A percentile compares a stretch with the other conserved stretches of the same genome.
Conservation (phyloP, 2,888 invertebrate genomes). For the Synanthedon vespiformis region DNA sequence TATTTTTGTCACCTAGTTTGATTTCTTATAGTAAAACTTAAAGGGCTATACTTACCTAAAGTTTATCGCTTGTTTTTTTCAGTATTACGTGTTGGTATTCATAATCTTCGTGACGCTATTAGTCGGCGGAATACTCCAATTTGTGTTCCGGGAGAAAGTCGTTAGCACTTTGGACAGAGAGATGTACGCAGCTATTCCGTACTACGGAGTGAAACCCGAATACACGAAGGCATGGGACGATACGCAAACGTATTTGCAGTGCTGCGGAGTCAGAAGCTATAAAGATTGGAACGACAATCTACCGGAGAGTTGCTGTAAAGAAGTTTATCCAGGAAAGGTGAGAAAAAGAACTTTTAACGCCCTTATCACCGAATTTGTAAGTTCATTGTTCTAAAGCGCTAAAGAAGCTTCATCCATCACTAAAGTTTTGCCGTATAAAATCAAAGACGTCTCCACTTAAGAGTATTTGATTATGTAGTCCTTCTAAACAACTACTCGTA, state of each 20-base stretch:
- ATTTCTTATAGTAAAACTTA: too few relatives aligned
- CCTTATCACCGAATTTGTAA: too few relatives aligned
- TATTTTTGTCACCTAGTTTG: too few relatives aligned
- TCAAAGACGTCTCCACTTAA: too few relatives aligned
- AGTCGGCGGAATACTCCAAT: slow-evolving; percentile 90
- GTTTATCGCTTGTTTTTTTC: slow-evolving; percentile 9
- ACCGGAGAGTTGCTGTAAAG: slow-evolving; percentile 83
- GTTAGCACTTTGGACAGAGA: slow-evolving; percentile 79
- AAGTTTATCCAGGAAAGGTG: slow-evolving; percentile 70
- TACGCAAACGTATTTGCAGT: slow-evolving; percentile 85
- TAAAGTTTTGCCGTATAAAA: too few relatives aligned
- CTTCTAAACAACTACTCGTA: too few relatives aligned
- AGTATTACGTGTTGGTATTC: slow-evolving; percentile 92
- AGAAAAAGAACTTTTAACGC: neutral
- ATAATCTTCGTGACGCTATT: slow-evolving; percentile 91
- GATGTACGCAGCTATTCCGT: slow-evolving; percentile 81
- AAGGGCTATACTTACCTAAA: too few relatives aligned
- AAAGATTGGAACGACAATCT: slow-evolving; percentile 81
- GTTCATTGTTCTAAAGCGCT: too few relatives aligned
- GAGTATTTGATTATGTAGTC: too few relatives aligned
- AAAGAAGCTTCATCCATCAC: too few relatives aligned
- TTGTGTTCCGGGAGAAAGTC: slow-evolving; percentile 90
- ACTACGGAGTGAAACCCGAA: slow-evolving; percentile 77
- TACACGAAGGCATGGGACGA: slow-evolving; percentile 89
- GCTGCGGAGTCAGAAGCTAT: slow-evolving; percentile 85